A percentile compares a stretch with the other conserved stretches of the same genome.
phyloP scores from a whole-genome alignment of 2,888 invertebrate species.

The Aspidapion aeneum region DNA sequence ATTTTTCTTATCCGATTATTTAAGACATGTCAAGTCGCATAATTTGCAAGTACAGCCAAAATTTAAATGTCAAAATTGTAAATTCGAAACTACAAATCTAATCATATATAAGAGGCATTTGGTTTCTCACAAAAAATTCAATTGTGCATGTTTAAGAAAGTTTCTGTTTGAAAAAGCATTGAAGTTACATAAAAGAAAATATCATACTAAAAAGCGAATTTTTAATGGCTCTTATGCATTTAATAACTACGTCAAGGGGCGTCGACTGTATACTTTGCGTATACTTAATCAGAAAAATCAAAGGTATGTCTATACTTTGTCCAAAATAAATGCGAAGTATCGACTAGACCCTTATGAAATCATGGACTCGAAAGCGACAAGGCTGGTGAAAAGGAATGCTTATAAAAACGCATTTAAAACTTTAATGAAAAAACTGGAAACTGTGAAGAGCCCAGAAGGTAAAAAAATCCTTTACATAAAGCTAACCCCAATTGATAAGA shows the following conservation, averaged over 20 bases:
- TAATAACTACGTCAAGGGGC: neutral
- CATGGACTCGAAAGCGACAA: neutral
- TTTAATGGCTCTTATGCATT: neutral
- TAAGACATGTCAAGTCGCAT: constrained; percentile 40
- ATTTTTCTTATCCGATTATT: constrained; percentile 10
- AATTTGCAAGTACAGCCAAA: neutral
- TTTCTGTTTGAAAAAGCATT: constrained; percentile 11
- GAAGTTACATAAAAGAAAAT: constrained; percentile 10
- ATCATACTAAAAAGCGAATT: neutral
- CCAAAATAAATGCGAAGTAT: neutral
- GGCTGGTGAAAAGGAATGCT: neutral
- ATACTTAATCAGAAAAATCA: neutral
- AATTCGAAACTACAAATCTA: neutral
- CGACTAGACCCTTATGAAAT: neutral
- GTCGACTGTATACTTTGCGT: neutral
- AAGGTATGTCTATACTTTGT: neutral
- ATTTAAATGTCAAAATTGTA: constrained; percentile 9
- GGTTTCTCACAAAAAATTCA: constrained; percentile 29
- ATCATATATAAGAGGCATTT: constrained; percentile 46
- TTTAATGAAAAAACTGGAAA: neutral
- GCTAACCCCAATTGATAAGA: neutral
- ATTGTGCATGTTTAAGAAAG: constrained; percentile 12
- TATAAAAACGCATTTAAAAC: neutral
- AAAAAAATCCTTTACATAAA: neutral
- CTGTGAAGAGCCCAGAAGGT: neutral